Percentiles rank a stretch among this genome's conserved stretches.
Evolutionary conservation across 2,113 vertebrate species (phyloP).

Genomic region (Sylvia atricapilla): DNA sequence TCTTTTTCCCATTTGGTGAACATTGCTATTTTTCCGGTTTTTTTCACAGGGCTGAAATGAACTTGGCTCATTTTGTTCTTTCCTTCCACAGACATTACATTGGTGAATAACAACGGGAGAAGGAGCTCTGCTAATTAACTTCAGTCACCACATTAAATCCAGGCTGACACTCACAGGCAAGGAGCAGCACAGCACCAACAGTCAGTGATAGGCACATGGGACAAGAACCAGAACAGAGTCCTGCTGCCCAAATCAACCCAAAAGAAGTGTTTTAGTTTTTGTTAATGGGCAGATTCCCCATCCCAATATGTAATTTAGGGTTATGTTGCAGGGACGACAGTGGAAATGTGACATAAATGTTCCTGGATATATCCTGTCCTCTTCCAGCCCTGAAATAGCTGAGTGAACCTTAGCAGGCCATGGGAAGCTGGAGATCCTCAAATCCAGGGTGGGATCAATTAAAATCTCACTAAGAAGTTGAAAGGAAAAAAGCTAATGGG

Average conservation of each 20-base stretch:
- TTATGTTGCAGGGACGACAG: rapidly evolving
- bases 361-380: neutral
- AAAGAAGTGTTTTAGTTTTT: neutral
- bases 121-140: slow-evolving; percentile 31
- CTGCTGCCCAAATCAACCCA: neutral
- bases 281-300: neutral
- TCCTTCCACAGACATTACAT: neutral
- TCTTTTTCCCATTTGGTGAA: neutral
- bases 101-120: neutral
- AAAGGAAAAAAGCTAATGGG: neutral
- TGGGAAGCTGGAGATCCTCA: neutral
- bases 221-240: neutral
- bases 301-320: neutral
- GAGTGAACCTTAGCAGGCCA: neutral
- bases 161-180: neutral
- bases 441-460: neutral
- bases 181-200: neutral
- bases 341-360: neutral
- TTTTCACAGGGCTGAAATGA: slow-evolving; percentile 37
- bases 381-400: neutral
- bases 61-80: slow-evolving; percentile 21
- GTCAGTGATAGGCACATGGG: neutral
- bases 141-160: neutral
- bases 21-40: neutral
- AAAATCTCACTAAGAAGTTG: neutral